These are phyloP conservation scores for Calidris pugnax DNA, from an alignment of 2,113 vertebrate species.

Conservation along the genomic window DNA sequence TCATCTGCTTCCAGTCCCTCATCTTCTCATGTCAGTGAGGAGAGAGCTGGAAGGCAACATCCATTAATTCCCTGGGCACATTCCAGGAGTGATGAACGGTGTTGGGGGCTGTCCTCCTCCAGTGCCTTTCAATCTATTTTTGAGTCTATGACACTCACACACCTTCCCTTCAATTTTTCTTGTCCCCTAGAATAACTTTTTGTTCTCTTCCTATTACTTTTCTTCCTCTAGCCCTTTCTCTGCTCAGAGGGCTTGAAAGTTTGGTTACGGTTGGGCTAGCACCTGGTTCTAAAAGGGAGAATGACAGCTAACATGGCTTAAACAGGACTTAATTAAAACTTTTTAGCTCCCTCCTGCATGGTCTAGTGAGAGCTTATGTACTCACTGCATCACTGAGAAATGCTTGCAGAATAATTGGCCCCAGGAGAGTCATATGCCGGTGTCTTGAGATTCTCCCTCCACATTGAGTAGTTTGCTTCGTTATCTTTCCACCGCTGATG, in stretches of 20 bases:
- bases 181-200: neutral
- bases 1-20: neutral
- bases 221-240: neutral
- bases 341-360: neutral
- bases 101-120: neutral
- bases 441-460: slow-evolving; percentile 11
- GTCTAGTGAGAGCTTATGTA: slow-evolving; percentile 5
- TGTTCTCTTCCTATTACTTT: neutral
- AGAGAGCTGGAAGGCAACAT: neutral
- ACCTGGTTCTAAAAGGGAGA: neutral
- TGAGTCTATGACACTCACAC: neutral
- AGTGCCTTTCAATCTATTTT: neutral
- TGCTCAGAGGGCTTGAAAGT: neutral
- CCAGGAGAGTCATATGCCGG: neutral
- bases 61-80: neutral
- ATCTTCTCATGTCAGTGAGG: neutral
- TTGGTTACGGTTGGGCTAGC: neutral
- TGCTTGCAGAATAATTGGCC: slow-evolving; percentile 49
- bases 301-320: slow-evolving; percentile 2
- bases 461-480: neutral
- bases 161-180: neutral
- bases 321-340: slow-evolving; percentile 16
- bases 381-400: slow-evolving; percentile 23
- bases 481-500: neutral
- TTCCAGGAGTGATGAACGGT: neutral